phyloP scores from a whole-genome alignment of 2,888 invertebrate genomes.

The Synergus gifuensis region DNA sequence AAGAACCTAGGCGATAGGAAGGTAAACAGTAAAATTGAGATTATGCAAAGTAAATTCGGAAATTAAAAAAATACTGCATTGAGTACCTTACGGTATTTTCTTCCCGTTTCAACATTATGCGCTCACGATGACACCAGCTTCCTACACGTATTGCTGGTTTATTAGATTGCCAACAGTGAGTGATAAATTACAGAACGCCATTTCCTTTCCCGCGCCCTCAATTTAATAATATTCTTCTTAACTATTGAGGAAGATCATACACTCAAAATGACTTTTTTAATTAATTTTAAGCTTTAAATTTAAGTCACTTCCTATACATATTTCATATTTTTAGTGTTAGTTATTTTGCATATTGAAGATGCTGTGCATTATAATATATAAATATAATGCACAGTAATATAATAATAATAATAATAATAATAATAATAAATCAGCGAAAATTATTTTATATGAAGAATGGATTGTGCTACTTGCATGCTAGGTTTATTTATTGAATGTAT shows the following conservation, averaged over 20 bases:
- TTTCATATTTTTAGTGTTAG: background rate
- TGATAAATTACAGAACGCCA: slow-evolving; percentile 30
- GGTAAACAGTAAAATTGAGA: background rate
- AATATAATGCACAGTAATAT: too few species aligned
- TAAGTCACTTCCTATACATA: background rate
- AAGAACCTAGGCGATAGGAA: background rate
- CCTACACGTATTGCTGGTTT: slow-evolving; percentile 39
- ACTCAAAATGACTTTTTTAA: background rate
- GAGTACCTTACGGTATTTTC: slow-evolving; percentile 41
- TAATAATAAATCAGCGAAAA: background rate
- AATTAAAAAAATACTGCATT: slow-evolving; percentile 32
- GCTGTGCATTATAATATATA: background rate
- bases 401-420: too few species aligned
- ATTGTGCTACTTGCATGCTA: slow-evolving; percentile 20
- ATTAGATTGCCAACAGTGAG: slow-evolving; percentile 41
- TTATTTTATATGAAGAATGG: background rate
- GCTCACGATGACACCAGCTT: slow-evolving; percentile 36
- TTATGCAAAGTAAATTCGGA: slow-evolving; percentile 35
- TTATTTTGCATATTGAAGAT: background rate
- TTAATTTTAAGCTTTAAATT: background rate
- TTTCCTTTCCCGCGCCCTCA: slow-evolving; percentile 30
- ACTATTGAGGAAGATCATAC: slow-evolving; percentile 4
- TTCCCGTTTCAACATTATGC: slow-evolving; percentile 38
- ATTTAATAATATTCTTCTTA: slow-evolving; percentile 2
- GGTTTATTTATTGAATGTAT: slow-evolving; percentile 37